These are phyloP conservation scores for Magallana gigas DNA, from an alignment of 1,140 invertebrate genomes.

Conservation along the genomic window DNA sequence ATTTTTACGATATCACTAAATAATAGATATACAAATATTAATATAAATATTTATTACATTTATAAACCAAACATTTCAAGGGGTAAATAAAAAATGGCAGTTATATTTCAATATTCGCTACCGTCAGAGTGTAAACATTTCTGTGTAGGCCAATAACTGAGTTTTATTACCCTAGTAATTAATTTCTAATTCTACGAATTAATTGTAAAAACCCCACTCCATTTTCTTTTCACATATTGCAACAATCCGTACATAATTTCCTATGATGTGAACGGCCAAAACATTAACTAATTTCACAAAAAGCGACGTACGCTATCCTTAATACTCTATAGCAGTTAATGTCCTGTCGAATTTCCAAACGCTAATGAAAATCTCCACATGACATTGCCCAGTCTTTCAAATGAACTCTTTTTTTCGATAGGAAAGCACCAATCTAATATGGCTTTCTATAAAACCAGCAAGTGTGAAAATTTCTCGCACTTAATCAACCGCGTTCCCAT, in stretches of 20 bases:
- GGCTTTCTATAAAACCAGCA: constrained; percentile 24
- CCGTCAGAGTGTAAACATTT: not conserved
- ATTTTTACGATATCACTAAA: no score
- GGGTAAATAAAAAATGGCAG: no score
- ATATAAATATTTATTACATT: no score
- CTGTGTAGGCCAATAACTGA: not conserved
- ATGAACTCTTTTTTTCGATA: constrained; percentile 24
- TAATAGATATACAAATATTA: no score
- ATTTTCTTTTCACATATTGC: not conserved
- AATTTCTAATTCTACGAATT: constrained; percentile 33
- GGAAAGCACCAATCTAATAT: constrained; percentile 28
- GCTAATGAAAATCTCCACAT: constrained; percentile 24
- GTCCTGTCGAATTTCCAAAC: constrained; percentile 3
- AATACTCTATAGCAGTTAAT: not conserved
- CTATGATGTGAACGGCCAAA: constrained; percentile 14
- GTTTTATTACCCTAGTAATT: constrained; percentile 18
- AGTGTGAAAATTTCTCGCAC: constrained; percentile 19
- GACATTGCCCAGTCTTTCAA: constrained; percentile 32
- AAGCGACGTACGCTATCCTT: not conserved
- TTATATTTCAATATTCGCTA: no score
- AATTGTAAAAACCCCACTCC: constrained; percentile 7
- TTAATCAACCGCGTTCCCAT: constrained; percentile 20
- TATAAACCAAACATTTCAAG: no score
- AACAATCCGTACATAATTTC: not conserved
- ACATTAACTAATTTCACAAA: constrained; percentile 27